Conservation (phyloP, 2,888 invertebrate species). For the Hypena proboscidalis region DNA sequence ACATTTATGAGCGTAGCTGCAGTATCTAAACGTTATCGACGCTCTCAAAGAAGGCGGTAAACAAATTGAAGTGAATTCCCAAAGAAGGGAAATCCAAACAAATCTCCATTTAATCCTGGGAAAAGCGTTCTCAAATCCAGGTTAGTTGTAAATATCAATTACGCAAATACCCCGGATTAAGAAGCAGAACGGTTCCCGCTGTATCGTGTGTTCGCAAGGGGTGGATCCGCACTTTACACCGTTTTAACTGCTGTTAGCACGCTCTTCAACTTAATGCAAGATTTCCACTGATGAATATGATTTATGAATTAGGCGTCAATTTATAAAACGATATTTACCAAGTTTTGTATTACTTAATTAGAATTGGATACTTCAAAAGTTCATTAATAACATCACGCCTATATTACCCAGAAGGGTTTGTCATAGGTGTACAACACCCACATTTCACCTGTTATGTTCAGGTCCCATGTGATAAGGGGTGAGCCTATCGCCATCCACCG, state of each 20-base stretch:
- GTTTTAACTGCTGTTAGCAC: slow-evolving; percentile 20
- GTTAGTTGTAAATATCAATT: slow-evolving; percentile 85
- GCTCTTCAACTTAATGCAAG: not conserved
- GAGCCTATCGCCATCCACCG: too few relatives aligned
- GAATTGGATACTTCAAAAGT: too few relatives aligned
- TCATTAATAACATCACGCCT: too few relatives aligned
- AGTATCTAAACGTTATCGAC: slow-evolving; percentile 60
- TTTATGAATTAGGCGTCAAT: slow-evolving; percentile 1
- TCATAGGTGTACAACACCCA: too few relatives aligned
- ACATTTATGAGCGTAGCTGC: slow-evolving; percentile 38
- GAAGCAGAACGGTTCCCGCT: slow-evolving; percentile 55
- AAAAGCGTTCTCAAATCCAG: slow-evolving; percentile 76
- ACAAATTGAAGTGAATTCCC: slow-evolving; percentile 77
- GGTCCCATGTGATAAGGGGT: too few relatives aligned
- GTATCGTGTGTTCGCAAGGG: slow-evolving; percentile 46
- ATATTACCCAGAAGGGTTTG: too few relatives aligned
- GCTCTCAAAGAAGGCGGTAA: slow-evolving; percentile 57
- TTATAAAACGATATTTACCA: too few relatives aligned
- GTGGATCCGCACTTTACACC: slow-evolving; percentile 41
- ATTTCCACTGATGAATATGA: not conserved
- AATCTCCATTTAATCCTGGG: slow-evolving; percentile 76
- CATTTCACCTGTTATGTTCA: too few relatives aligned
- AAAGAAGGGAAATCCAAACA: slow-evolving; percentile 74
- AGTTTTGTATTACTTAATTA: not conserved
- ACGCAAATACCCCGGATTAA: slow-evolving; percentile 78